Evolutionary conservation across 2,113 vertebrate genomes (phyloP), one percentile per base, ranked within the genome.

Genomic region (Mesocricetus auratus): DNA sequence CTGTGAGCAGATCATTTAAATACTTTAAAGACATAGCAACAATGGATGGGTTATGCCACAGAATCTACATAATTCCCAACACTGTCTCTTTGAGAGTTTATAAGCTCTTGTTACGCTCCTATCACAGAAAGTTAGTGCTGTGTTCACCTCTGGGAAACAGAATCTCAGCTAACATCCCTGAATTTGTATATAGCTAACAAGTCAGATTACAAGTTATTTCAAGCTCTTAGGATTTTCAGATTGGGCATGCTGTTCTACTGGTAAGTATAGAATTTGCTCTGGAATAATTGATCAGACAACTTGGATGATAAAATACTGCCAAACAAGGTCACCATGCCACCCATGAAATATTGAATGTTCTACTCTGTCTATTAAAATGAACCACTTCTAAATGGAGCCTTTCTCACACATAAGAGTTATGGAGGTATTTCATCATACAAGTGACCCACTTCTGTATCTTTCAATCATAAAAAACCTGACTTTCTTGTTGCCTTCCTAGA

Each of bases 261-360:
- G 68, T 47, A 24, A 86, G 77, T n/a, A 56, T 58, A 86, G 64
- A 95, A 86, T n/a, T 68, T 56, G 91, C n/a, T 22, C 56, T 74
- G 31, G 64, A 78, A 85, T 62, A 47, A 47, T 5, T n/a, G 6
- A 12, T 71, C 24, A 39, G 62, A 15, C 75, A 73, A 83, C 29
- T 53, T 16, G 9, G 13, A 89, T 78, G 45, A 81, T 22, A 60
- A 60, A 89, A 47, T 53, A 33, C 36, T 82, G 58, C 11, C 47
- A 91, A 86, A 53, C n/a, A 77, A 45, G 21, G 68, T 89, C 96
- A 86, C 3, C 19, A 0, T 9, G 8, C 2, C 36, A 47, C 24
- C 11, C 7, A 3, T 16, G 60, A 75, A 29, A 62, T 42, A 60
- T 12, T 5, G 8, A 78, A 29, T 10, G 79, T 83, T 53, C 62